phyloP scores from a whole-genome alignment of 2,113 vertebrate species.

The Limanda limanda region DNA sequence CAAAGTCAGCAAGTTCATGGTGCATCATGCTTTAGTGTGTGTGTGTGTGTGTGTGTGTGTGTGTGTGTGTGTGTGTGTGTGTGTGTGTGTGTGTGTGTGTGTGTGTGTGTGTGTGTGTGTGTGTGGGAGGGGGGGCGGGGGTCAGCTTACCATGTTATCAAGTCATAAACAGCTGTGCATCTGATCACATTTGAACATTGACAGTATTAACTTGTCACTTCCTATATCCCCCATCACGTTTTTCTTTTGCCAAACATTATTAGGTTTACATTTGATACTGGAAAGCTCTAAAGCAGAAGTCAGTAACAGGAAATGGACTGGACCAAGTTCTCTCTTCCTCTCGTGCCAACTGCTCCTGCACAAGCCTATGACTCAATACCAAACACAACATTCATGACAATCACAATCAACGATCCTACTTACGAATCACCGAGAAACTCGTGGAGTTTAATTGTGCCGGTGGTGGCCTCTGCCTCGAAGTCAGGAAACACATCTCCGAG shows the following conservation, averaged over 20 bases:
- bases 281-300: slow-evolving; percentile 43
- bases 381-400: no score
- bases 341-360: not conserved
- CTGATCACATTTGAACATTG: no score
- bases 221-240: not conserved
- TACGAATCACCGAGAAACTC: slow-evolving; percentile 91
- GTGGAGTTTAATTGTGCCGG: slow-evolving; percentile 87
- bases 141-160: no score
- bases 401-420: slow-evolving; percentile 65
- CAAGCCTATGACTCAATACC: not conserved
- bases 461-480: slow-evolving; percentile 90
- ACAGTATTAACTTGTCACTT: not conserved
- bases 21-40: no score
- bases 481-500: slow-evolving; percentile 91
- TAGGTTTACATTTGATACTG: not conserved
- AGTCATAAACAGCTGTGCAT: no score
- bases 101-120: no score
- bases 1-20: not conserved
- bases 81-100: no score
- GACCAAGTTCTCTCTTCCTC: not conserved
- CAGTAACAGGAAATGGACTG: slow-evolving; percentile 33
- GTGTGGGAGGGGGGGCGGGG: no score
- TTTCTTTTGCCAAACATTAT: not conserved
- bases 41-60: no score
- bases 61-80: no score